Percentiles rank a stretch among this genome's conserved stretches.
Evolutionary conservation across 1,140 invertebrate species (phyloP).

Genomic region (Lepidurus couesii): DNA sequence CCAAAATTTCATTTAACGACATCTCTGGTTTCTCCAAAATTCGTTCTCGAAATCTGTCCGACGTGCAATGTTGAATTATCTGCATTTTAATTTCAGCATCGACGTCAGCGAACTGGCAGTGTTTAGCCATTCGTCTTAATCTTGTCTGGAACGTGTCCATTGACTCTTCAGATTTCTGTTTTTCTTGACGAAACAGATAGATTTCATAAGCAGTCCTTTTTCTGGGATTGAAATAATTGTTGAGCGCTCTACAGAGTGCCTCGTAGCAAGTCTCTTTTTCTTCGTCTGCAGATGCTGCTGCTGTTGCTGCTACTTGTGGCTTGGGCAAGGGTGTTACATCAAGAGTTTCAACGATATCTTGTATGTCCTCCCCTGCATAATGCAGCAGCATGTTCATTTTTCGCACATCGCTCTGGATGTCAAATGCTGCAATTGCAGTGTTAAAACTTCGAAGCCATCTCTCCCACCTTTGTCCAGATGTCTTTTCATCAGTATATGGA

Average conservation of each 20-base stretch:
- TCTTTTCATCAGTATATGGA: not conserved
- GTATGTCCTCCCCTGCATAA: constrained; percentile 34
- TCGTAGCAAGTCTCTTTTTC: constrained; percentile 6
- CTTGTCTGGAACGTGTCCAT: constrained; percentile 13
- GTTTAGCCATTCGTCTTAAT: not conserved
- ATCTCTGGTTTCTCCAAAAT: constrained; percentile 26
- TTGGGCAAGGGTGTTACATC: not conserved
- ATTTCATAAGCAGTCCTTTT: constrained; percentile 9
- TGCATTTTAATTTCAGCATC: constrained; percentile 19
- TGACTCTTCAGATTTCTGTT: constrained; percentile 3
- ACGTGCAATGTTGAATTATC: constrained; percentile 6
- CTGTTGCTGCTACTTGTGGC: not conserved
- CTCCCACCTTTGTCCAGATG: constrained; percentile 26
- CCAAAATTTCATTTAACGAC: not conserved
- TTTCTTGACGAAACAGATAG: constrained; percentile 16
- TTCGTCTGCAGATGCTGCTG: constrained; percentile 13
- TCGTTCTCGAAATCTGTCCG: not conserved
- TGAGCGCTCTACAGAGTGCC: not conserved
- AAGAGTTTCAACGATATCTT: constrained; percentile 36
- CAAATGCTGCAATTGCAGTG: constrained; percentile 29
- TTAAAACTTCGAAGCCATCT: constrained; percentile 34
- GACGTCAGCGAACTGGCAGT: constrained; percentile 10
- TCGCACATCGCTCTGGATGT: constrained; percentile 32
- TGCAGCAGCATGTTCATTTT: constrained; percentile 35
- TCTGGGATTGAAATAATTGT: constrained; percentile 12